A percentile compares a stretch with the other conserved stretches of the same genome.
Conservation (phyloP, 2,113 vertebrate species). For the Callorhinus ursinus region DNA sequence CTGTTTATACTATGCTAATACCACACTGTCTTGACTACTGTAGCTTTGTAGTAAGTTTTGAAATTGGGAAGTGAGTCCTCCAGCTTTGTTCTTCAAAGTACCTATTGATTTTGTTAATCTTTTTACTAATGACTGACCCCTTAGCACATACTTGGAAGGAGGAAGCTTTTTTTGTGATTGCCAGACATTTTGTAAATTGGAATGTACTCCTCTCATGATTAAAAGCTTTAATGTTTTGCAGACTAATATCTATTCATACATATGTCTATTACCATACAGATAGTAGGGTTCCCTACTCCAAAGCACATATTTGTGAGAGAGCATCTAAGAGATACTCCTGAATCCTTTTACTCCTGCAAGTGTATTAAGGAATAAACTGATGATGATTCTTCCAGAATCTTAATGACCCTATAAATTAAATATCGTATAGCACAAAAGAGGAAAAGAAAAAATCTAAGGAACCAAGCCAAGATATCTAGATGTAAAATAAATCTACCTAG, state of each 20-base stretch:
- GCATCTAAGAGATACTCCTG: background rate
- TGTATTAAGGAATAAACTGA: background rate
- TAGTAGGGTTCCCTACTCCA: background rate
- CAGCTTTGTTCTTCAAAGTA: background rate
- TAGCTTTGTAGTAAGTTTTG: background rate
- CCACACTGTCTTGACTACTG: background rate
- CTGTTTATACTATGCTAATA: background rate
- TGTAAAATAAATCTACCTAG: background rate
- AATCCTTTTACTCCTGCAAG: background rate
- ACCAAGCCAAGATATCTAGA: background rate
- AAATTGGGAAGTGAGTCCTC: background rate
- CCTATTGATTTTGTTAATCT: background rate
- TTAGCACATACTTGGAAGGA: background rate
- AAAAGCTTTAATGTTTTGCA: background rate
- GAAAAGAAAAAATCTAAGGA: background rate
- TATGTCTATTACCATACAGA: background rate
- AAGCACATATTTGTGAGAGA: background rate
- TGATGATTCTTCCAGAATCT: slow-evolving; percentile 5
- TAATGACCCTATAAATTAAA: background rate
- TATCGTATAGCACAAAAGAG: background rate
- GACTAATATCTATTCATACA: background rate
- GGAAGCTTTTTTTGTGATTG: background rate
- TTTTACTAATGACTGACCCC: background rate
- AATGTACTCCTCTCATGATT: background rate
- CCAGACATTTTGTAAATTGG: background rate